Evolutionary conservation across 2,113 vertebrate species (phyloP), one percentile per base, ranked within the genome.

Genomic region (Forbesichthys papilliferus): DNA sequence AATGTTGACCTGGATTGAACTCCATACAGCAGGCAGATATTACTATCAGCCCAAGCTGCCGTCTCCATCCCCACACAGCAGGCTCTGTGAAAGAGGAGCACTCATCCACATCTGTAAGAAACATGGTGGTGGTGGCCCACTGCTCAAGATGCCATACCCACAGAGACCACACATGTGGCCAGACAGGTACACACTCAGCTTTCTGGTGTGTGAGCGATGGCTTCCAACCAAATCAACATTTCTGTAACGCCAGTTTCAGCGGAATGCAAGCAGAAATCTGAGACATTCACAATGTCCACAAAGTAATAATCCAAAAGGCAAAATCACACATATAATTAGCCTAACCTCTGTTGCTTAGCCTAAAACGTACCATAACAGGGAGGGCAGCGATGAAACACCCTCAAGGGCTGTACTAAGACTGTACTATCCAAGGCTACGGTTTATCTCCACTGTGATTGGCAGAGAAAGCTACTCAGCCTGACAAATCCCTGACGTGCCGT

Each of bases 41-140:
- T 54, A 54, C 53, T 54, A 14, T 13, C 9, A 54, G 36, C 36
- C 36, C 1, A 8, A 42, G 36, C 36, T 8, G 36, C 36, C 1
- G 36, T 42, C 36, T 42, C 36, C 36, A 42, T 42, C 36, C 36
- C 36, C 4, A 8, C 36, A 5, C 36, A 42, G 36, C 5, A 42
- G 36, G 36, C 36, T 61, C 66, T 57, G 62, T 62, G 65, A 84
- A 76, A 81, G 55, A 34, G 51, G 55, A 76, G 65, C 9, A 1
- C 18, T 49, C 48, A 33, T 73, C 65, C 68, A 9, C 48, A 65
- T 63, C 68, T 47, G 56, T 66, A 73, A 61, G 52, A 62, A 78
- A 73, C 68, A 60, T 64, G 55, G 27, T 0, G 63, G 69, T 56
- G 63, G 69, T 56, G 61, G 77, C 72, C 78, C 55, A 80, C 76